Base-by-base conservation (phyloP, 2,797 vertebrate species). In the Morus bassanus region DNA sequence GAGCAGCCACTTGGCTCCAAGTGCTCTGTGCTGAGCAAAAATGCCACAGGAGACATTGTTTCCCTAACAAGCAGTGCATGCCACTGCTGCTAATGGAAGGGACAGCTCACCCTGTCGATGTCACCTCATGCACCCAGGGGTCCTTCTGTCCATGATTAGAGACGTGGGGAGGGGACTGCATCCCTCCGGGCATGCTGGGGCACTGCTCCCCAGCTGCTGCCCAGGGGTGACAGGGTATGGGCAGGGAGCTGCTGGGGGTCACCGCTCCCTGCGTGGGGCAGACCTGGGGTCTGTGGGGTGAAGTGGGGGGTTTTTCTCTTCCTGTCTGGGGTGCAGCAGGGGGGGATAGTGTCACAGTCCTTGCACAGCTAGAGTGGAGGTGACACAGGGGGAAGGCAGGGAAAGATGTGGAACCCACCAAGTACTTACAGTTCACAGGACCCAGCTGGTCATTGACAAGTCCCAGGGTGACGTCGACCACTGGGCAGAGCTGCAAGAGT, bases 401-500 rank as follows among this genome's bases (percentile, higher is more conserved):
- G n/a, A 27, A 35, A 50, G 25, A 18, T 0, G 0, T 27, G 51
- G 68, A 51, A 59, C 51, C 23, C 65, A 31, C 4, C 0, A 0
- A 5, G 28, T 21, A 96, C 97, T 98, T 68, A 98, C 97, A 98
- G 82, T 96, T 97, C 63, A 97, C 96, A 1, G 97, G 91, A 31
- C 96, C 91, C 89, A 98, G 94, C 46, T 98, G 91, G n/a, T 97
- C 97, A 0, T 96, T 98, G 77, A 96, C 11, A 0, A 98, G 92
- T 13, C 97, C 98, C 86, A 98, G 87, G 24, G 96, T 70, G 1
- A 97, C 25, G 0, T 89, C 70, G 0, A 97, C 92, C 5, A 97
- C 94, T 0, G 94, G 97, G 78, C 98, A 98, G 81, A 98, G 97
- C 98, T 98, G 96, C 17, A 84, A 27, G 92, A 5, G 13, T 1